Evolutionary conservation across 2,797 vertebrate species (phyloP).

Genomic region (Lerista edwardsae): DNA sequence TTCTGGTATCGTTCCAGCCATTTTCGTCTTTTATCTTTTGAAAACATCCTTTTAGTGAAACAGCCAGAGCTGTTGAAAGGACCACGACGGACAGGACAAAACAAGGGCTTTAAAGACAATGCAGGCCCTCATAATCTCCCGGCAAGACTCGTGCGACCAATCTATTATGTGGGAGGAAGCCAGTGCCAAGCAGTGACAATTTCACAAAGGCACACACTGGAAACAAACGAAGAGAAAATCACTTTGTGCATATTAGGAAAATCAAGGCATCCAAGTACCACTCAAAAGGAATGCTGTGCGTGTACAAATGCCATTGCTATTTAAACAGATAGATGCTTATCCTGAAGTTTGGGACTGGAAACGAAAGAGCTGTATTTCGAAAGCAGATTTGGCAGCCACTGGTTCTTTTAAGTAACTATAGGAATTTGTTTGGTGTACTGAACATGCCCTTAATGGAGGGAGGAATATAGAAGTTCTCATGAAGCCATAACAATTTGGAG

Average conservation of each 20-base stretch:
- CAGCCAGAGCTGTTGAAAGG: slow-evolving; percentile 17
- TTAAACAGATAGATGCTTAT: too few species aligned
- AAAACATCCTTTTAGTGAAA: slow-evolving; percentile 15
- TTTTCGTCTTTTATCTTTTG: slow-evolving; percentile 23
- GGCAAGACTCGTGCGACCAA: neutral
- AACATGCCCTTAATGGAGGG: neutral
- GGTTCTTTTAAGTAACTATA: neutral
- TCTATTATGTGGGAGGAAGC: neutral
- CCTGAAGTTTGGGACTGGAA: neutral
- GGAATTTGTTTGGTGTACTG: neutral
- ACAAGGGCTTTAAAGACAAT: neutral
- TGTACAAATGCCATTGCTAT: neutral
- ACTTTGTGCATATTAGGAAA: neutral
- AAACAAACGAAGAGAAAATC: neutral
- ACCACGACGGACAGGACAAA: neutral
- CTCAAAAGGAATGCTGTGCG: neutral
- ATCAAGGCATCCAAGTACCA: neutral
- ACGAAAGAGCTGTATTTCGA: neutral
- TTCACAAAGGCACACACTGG: neutral
- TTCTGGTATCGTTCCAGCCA: slow-evolving; percentile 13
- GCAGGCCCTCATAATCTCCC: neutral
- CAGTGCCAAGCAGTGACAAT: neutral
- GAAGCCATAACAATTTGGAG: neutral
- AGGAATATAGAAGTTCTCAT: neutral
- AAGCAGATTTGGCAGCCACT: neutral